Percentiles rank a stretch among this genome's conserved stretches.
phyloP scores from a whole-genome alignment of 2,113 vertebrate species.

The Ailurus styani region DNA sequence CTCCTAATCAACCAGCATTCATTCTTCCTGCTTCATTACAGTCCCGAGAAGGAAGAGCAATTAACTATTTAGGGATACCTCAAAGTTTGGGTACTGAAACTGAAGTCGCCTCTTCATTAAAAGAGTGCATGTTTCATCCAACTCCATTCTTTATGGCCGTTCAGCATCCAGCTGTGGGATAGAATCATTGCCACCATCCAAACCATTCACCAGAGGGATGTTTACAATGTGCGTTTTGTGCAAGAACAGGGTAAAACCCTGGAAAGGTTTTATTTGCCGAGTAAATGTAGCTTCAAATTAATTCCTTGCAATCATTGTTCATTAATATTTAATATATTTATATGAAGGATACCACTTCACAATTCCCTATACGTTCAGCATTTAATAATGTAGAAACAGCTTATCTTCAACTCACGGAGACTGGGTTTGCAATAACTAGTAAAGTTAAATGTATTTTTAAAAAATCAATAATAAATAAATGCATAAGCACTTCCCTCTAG shows the following conservation, averaged over 20 bases:
- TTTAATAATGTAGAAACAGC: conserved; percentile 83
- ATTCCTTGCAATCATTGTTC: conserved; percentile 79
- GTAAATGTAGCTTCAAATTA: conserved; percentile 82
- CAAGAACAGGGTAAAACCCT: conserved; percentile 67
- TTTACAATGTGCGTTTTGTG: conserved; percentile 71
- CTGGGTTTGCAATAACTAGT: conserved; percentile 90
- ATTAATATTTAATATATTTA: conserved; percentile 87
- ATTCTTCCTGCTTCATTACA: background rate
- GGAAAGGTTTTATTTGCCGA: conserved; percentile 76
- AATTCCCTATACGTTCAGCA: conserved; percentile 79
- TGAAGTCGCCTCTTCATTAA: background rate
- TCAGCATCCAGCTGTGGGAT: background rate
- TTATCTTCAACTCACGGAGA: conserved; percentile 83
- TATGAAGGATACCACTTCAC: conserved; percentile 76
- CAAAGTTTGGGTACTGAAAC: background rate
- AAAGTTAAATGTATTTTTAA: conserved; percentile 88
- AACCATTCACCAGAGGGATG: conserved; percentile 47
- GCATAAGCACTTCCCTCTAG: conserved; percentile 89
- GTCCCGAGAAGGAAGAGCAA: background rate
- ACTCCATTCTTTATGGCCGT: background rate
- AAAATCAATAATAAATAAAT: conserved; percentile 98
- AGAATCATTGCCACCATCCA: conserved; percentile 40
- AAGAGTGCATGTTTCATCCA: background rate
- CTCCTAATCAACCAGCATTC: background rate
- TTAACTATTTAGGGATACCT: background rate